Conservation (phyloP, 2,113 vertebrate genomes). For the Colinus virginianus region DNA sequence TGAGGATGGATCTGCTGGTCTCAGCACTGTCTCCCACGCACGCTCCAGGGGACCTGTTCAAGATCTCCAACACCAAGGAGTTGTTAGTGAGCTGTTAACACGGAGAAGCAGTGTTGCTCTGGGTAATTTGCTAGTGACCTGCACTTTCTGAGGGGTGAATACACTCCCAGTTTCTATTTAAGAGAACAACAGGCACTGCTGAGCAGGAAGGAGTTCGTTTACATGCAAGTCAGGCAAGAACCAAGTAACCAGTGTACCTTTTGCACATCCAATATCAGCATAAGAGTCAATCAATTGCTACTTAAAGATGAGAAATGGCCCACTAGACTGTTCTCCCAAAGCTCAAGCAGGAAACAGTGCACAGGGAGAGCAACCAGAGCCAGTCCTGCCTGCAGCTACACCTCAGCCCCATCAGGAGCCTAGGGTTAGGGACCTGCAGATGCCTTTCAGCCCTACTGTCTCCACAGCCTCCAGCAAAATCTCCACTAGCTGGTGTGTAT, state of each 20-base stretch:
- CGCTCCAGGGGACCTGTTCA: background rate
- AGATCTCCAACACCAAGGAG: background rate
- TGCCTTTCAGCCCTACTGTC: background rate
- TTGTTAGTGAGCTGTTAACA: background rate
- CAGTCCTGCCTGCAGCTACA: background rate
- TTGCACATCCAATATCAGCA: conserved; percentile 41
- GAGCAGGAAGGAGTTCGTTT: background rate
- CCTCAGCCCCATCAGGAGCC: background rate
- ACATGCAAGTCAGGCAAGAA: conserved; percentile 3
- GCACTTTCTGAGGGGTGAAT: background rate
- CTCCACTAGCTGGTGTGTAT: background rate
- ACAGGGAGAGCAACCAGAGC: background rate
- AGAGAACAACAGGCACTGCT: background rate
- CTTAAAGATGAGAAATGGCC: conserved; percentile 34
- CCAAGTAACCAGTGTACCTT: conserved; percentile 47
- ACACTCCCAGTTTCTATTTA: background rate
- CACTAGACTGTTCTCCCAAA: background rate
- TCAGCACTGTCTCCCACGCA: background rate
- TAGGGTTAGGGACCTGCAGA: background rate
- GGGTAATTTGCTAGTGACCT: background rate
- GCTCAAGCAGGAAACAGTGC: background rate
- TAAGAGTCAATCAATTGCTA: conserved; percentile 42
- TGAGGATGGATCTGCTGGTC: background rate
- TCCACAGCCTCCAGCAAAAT: background rate
- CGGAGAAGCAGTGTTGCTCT: background rate